Conservation (phyloP, 92 coral and sea anemone genomes). For the Zoanthus sansibaricus region DNA sequence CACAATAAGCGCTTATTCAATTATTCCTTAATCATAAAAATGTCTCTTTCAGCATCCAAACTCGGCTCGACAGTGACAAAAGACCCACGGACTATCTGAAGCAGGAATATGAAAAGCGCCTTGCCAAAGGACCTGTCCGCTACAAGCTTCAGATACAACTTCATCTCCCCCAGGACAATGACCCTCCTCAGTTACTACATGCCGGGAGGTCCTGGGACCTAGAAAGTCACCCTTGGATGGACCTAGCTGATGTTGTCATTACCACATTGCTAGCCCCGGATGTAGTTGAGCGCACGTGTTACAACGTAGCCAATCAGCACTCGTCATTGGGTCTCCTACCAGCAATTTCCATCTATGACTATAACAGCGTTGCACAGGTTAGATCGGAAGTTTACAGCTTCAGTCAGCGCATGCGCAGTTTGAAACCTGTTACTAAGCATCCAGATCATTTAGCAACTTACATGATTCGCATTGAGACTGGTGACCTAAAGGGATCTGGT, state of each 20-base stretch:
- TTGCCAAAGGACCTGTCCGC: background rate
- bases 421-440: constrained; percentile 9
- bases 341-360: constrained; percentile 75
- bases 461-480: constrained; percentile 65
- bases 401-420: constrained; percentile 67
- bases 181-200: constrained; percentile 36
- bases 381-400: constrained; percentile 66
- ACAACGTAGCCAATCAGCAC: too few relatives aligned
- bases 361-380: constrained; percentile 63
- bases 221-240: constrained; percentile 51
- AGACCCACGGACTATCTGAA: constrained; percentile 43
- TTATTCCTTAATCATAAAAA: too few relatives aligned
- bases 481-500: constrained; percentile 65
- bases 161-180: background rate
- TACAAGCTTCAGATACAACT: constrained; percentile 51
- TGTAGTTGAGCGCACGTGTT: too few relatives aligned
- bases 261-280: too few relatives aligned
- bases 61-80: constrained; percentile 42
- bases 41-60: background rate
- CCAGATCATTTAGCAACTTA: constrained; percentile 56
- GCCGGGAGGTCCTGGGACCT: constrained; percentile 55
- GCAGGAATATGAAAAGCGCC: constrained; percentile 26
- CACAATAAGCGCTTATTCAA: too few relatives aligned
- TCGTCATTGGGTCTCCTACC: too few relatives aligned
- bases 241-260: background rate